These are phyloP conservation scores for Crepidodera aurea DNA, from an alignment of 2,888 invertebrate genomes.

Conservation along the genomic window DNA sequence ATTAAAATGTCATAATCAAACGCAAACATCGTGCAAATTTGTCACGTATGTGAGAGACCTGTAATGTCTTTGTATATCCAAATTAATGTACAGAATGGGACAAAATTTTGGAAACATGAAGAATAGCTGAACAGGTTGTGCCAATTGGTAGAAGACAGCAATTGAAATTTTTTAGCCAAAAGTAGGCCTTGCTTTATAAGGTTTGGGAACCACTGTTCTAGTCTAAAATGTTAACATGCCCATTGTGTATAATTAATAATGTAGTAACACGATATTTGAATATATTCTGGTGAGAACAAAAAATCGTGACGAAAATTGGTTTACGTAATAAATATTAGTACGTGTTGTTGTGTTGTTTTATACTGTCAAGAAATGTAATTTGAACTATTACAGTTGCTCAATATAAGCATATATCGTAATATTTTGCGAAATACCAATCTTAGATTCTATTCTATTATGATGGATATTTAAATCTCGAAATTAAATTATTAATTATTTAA, in stretches of 20 bases:
- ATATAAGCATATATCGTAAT: neutral
- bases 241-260: too few species aligned
- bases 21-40: constrained; percentile 2
- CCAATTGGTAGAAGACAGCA: too few species aligned
- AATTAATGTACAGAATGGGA: too few species aligned
- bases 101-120: too few species aligned
- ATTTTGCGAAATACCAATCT: neutral
- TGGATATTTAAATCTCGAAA: neutral
- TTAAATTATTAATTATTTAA: neutral
- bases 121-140: too few species aligned
- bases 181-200: too few species aligned
- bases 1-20: constrained; percentile 11
- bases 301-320: neutral
- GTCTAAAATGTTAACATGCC: neutral
- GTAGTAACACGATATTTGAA: too few species aligned
- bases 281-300: neutral
- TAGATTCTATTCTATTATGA: neutral
- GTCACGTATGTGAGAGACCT: too few species aligned
- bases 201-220: too few species aligned
- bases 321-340: neutral
- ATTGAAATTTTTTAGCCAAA: too few species aligned
- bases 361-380: neutral
- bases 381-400: neutral
- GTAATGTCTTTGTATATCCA: too few species aligned
- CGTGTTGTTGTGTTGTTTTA: neutral